phyloP scores from a whole-genome alignment of 2,113 vertebrate genomes.

The Peromyscus leucopus region DNA sequence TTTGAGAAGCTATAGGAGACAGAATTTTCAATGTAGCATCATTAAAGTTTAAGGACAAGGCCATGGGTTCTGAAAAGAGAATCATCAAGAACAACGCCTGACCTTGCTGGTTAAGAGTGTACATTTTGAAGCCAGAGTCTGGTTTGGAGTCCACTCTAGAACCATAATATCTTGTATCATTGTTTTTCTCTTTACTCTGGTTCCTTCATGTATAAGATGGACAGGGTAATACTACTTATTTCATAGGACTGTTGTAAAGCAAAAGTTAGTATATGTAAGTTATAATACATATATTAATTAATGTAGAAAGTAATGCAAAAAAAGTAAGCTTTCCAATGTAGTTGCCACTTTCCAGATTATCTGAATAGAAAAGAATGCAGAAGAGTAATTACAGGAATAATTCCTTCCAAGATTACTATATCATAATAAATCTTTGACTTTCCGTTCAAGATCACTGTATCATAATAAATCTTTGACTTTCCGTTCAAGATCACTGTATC shows the following conservation, averaged over 20 bases:
- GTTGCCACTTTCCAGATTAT: background rate
- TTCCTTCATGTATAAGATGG: background rate
- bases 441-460: background rate
- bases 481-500: background rate
- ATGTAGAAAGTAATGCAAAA: background rate
- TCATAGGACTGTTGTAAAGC: background rate
- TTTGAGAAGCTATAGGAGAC: background rate
- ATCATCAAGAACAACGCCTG: background rate
- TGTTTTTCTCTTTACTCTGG: background rate
- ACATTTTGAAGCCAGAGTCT: background rate
- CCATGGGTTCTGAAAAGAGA: slow-evolving; percentile 20
- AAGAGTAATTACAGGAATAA: background rate
- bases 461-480: background rate
- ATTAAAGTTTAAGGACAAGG: background rate
- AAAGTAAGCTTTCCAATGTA: background rate
- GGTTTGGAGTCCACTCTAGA: background rate
- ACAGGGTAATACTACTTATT: background rate
- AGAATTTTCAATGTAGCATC: background rate
- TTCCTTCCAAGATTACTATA: background rate
- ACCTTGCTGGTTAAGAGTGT: background rate
- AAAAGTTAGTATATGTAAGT: background rate
- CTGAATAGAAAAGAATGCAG: background rate
- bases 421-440: no score
- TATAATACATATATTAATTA: background rate
- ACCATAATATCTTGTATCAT: background rate